A percentile compares a stretch with the other conserved stretches of the same genome.
Conservation (phyloP, 1,140 invertebrate species). For the Drosophila sucinea region DNA sequence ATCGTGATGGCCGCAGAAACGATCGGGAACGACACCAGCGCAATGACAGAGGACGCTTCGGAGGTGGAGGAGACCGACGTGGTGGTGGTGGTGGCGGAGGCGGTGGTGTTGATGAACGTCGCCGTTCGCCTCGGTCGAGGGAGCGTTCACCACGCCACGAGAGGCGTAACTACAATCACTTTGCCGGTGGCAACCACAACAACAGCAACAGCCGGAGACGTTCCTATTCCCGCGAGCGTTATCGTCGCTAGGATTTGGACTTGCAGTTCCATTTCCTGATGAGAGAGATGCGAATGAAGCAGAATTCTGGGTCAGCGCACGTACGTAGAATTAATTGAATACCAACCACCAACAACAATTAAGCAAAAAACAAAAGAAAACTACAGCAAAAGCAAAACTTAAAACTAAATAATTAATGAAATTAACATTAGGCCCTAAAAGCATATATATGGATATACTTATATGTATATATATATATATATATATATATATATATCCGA, state of each 20-base stretch:
- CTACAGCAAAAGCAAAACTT: conserved; percentile 24
- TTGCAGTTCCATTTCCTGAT: background rate
- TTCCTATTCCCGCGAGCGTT: conserved; percentile 72
- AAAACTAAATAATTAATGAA: conserved; percentile 34
- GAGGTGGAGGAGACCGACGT: conserved; percentile 31
- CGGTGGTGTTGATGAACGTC: conserved; percentile 50
- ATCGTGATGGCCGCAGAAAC: conserved; percentile 30
- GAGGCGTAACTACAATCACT: conserved; percentile 58
- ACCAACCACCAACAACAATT: conserved; percentile 43
- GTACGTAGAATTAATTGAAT: conserved; percentile 71
- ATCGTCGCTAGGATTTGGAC: conserved; percentile 62
- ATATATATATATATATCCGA: conserved; percentile 23
- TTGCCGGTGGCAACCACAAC: conserved; percentile 40
- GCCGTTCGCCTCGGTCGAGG: conserved; percentile 63
- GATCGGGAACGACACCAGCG: conserved; percentile 36
- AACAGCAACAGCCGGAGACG: conserved; percentile 51
- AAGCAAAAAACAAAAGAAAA: conserved; percentile 29
- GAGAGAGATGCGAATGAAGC: background rate
- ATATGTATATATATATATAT: background rate
- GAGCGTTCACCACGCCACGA: conserved; percentile 65
- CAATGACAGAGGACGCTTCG: conserved; percentile 50
- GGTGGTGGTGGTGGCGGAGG: conserved; percentile 37
- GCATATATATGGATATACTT: conserved; percentile 43
- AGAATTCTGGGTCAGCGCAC: conserved; percentile 49
- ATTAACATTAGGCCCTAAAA: conserved; percentile 41